These are phyloP conservation scores for Poliocrania exsul DNA, from an alignment of 2,797 vertebrate genomes.

Conservation along the genomic window DNA sequence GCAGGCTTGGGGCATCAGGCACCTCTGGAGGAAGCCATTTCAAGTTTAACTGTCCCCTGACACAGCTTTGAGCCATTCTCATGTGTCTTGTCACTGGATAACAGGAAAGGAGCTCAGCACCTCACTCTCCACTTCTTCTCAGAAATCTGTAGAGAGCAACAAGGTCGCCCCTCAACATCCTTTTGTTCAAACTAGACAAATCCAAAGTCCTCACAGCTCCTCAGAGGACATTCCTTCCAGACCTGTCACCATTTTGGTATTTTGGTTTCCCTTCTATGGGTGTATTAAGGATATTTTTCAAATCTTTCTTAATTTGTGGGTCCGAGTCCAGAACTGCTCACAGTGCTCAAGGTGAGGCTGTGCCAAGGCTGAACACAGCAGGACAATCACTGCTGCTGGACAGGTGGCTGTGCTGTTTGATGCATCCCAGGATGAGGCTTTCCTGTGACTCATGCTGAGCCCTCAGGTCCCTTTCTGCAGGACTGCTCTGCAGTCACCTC, in stretches of 20 bases:
- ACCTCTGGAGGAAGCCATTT: neutral
- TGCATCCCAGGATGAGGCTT: neutral
- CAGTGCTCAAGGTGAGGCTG: accelerated
- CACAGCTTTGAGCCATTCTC: neutral
- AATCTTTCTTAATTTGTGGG: neutral
- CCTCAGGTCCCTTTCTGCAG: neutral
- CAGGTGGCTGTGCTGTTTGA: accelerated
- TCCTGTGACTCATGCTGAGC: neutral
- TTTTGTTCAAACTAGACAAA: neutral
- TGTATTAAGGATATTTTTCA: neutral
- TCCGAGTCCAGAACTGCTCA: neutral
- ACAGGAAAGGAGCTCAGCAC: neutral
- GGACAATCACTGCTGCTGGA: accelerated
- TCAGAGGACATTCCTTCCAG: neutral
- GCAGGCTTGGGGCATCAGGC: neutral
- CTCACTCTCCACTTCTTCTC: neutral
- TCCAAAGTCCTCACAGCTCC: neutral
- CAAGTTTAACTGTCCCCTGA: neutral
- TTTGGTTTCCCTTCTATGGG: neutral
- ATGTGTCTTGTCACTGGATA: neutral
- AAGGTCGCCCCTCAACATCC: neutral
- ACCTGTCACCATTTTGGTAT: too few relatives aligned
- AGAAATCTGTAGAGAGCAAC: neutral
- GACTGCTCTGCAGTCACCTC: neutral
- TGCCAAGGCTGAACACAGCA: neutral